These are phyloP conservation scores for Caenorhabditis panamensis DNA, from an alignment of 2,888 invertebrate species.

Conservation along the genomic window DNA sequence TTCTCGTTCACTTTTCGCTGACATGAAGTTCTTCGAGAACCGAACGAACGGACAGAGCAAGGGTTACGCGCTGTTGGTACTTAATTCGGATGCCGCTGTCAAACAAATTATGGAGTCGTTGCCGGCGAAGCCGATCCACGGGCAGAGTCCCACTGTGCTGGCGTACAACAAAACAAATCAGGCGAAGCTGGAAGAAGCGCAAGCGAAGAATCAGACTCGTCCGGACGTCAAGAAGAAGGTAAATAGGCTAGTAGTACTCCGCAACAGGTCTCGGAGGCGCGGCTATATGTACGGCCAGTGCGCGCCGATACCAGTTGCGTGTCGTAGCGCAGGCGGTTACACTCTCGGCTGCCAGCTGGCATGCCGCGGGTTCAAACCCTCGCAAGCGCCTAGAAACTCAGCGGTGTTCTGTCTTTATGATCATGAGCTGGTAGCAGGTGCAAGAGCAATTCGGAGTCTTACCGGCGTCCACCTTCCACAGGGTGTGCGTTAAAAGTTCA, in stretches of 20 bases:
- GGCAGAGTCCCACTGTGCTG: conserved; percentile 94
- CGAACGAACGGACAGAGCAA: conserved; percentile 87
- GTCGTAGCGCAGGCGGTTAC: conserved; percentile 48
- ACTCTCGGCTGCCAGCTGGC: neutral
- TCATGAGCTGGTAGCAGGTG: conserved; percentile 63
- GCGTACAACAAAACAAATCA: conserved; percentile 93
- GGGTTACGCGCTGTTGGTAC: conserved; percentile 92
- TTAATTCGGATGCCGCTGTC: conserved; percentile 89
- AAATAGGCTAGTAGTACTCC: neutral
- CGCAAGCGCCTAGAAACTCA: conserved; percentile 47
- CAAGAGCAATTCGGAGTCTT: conserved; percentile 54
- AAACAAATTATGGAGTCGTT: conserved; percentile 90
- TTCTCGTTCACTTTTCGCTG: conserved; percentile 95
- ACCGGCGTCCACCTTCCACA: conserved; percentile 57
- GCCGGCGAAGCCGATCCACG: conserved; percentile 92
- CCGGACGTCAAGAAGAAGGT: conserved; percentile 67
- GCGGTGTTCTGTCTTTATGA: conserved; percentile 55
- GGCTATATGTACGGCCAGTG: neutral
- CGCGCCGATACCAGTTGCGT: neutral
- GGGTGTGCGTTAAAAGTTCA: conserved; percentile 62
- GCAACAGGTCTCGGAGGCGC: neutral
- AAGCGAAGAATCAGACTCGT: conserved; percentile 66
- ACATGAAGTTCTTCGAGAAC: conserved; percentile 99
- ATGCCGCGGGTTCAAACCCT: conserved; percentile 28
- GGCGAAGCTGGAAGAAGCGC: conserved; percentile 76